phyloP scores from a whole-genome alignment of 2,113 vertebrate genomes.

The Pseudorhombus dupliciocellatus region DNA sequence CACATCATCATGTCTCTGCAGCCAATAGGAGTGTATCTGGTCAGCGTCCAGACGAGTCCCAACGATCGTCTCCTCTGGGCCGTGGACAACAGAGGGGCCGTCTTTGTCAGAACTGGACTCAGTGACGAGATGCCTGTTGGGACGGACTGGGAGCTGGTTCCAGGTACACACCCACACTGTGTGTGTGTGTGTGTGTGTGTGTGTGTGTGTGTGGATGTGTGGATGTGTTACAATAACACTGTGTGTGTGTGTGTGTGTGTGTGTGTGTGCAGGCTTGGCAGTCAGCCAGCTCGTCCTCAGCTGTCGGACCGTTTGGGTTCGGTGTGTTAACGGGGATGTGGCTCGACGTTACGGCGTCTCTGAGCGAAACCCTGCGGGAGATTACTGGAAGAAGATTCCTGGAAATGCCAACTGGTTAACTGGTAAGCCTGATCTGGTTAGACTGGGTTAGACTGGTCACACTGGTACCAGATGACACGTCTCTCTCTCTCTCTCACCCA shows the following conservation, averaged over 20 bases:
- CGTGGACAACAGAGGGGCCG: slow-evolving; percentile 88
- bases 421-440: slow-evolving; percentile 34
- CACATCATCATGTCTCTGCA: slow-evolving; percentile 68
- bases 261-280: slow-evolving; percentile 82
- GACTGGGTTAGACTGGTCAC: neutral
- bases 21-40: slow-evolving; percentile 89
- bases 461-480: neutral
- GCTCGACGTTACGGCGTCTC: slow-evolving; percentile 92
- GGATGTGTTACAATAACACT: too few relatives aligned
- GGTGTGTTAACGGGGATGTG: slow-evolving; percentile 90
- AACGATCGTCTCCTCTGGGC: slow-evolving; percentile 95
- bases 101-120: slow-evolving; percentile 90
- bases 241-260: neutral
- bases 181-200: neutral
- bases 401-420: slow-evolving; percentile 86
- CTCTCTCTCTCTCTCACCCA: slow-evolving; percentile 63
- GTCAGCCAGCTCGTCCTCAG: slow-evolving; percentile 91
- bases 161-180: slow-evolving; percentile 85
- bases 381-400: slow-evolving; percentile 98
- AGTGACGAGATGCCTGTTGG: slow-evolving; percentile 97
- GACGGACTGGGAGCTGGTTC: slow-evolving; percentile 93
- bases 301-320: slow-evolving; percentile 90
- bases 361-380: slow-evolving; percentile 91
- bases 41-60: slow-evolving; percentile 88
- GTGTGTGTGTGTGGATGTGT: neutral